Evolutionary conservation across 2,113 vertebrate species (phyloP).

Genomic region (Thalassoma bifasciatum): DNA sequence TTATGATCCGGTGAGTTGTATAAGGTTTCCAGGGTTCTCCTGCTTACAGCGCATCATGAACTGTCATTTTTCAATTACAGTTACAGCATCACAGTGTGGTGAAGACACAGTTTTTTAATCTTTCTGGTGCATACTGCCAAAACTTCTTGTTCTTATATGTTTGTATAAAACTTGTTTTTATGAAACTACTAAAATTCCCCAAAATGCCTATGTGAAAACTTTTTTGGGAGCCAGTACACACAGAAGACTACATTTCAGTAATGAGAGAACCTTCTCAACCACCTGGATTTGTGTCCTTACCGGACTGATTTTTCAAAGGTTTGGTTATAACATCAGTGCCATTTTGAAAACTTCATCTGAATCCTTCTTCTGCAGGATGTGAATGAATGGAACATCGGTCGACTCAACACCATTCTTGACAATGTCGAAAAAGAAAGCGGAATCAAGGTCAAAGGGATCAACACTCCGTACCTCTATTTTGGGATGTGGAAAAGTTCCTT

Average conservation of each 20-base stretch:
- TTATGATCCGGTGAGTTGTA: slow-evolving; percentile 89
- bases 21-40: background rate
- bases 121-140: no score
- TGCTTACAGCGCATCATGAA: no score
- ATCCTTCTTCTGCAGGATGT: slow-evolving; percentile 78
- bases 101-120: no score
- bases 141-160: no score
- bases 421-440: slow-evolving; percentile 93
- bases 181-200: no score
- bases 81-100: no score
- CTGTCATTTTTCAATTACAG: no score
- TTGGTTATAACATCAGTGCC: background rate
- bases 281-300: background rate
- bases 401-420: slow-evolving; percentile 92
- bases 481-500: slow-evolving; percentile 99
- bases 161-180: no score
- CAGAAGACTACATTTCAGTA: no score
- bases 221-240: no score
- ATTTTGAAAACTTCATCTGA: background rate
- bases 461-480: slow-evolving; percentile 94
- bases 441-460: slow-evolving; percentile 95
- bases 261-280: no score
- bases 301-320: background rate
- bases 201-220: no score
- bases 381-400: slow-evolving; percentile 93